Evolutionary conservation across 2,113 vertebrate genomes (phyloP).

Genomic region (Notarius lentiginosus): DNA sequence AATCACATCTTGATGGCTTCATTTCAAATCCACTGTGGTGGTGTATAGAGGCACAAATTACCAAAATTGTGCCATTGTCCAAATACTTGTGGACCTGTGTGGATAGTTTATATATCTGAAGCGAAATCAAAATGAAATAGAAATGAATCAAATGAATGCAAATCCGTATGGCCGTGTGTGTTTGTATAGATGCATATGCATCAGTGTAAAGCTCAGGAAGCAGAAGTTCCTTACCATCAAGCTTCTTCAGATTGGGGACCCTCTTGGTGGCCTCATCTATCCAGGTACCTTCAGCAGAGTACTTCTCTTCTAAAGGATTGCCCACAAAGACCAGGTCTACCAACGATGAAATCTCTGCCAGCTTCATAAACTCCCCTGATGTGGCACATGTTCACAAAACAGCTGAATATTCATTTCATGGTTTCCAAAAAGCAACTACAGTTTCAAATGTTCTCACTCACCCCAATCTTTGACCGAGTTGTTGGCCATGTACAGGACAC

Average conservation of each 20-base stretch:
- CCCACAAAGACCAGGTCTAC: slow-evolving; percentile 93
- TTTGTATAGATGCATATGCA: too few species aligned
- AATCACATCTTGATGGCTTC: too few species aligned
- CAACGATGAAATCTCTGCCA: slow-evolving; percentile 84
- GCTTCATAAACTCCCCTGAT: slow-evolving; percentile 85
- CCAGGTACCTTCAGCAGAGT: slow-evolving; percentile 83
- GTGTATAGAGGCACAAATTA: too few species aligned
- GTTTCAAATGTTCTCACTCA: slow-evolving; percentile 65
- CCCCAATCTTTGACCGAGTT: slow-evolving; percentile 98
- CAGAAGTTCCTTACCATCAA: slow-evolving; percentile 82
- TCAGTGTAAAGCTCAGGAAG: not conserved
- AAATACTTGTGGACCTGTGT: too few species aligned
- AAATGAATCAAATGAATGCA: too few species aligned
- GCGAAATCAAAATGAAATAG: too few species aligned
- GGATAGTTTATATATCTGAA: too few species aligned
- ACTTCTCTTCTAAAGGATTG: slow-evolving; percentile 93
- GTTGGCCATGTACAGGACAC: slow-evolving; percentile 96
- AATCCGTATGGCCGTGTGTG: too few species aligned
- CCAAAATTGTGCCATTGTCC: too few species aligned
- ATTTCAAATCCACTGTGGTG: too few species aligned
- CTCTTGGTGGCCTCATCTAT: slow-evolving; percentile 88
- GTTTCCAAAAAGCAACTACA: not conserved
- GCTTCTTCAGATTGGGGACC: slow-evolving; percentile 86
- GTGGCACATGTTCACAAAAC: slow-evolving; percentile 46
- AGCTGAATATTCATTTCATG: not conserved